Conservation (phyloP, 2,797 vertebrate genomes). For the Pygocentrus nattereri region DNA sequence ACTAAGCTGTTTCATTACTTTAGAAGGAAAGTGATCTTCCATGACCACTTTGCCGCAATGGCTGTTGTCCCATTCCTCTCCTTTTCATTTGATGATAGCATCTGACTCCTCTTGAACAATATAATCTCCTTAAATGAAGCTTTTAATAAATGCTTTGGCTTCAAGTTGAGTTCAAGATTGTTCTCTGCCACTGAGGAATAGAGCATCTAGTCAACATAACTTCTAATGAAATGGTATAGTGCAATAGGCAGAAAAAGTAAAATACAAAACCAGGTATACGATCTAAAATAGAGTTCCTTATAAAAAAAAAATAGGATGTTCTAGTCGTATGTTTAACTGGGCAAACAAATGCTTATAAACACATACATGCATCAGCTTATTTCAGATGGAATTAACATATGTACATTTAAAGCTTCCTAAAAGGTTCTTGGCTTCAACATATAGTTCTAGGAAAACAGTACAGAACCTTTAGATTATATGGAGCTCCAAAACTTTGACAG, state of each 20-base stretch:
- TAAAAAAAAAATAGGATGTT: too few species aligned
- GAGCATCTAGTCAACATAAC: background rate
- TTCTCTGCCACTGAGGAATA: background rate
- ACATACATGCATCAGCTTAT: background rate
- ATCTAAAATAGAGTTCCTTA: background rate
- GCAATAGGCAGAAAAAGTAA: background rate
- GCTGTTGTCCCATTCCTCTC: constrained; percentile 13
- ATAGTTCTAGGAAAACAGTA: background rate
- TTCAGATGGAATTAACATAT: constrained; percentile 36
- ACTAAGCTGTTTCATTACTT: constrained; percentile 35
- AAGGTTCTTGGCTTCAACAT: background rate
- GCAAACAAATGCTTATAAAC: background rate
- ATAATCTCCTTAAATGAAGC: background rate
- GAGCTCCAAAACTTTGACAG: background rate
- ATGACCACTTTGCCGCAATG: constrained; percentile 11
- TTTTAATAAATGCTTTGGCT: background rate
- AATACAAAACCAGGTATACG: background rate
- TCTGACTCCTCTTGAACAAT: background rate
- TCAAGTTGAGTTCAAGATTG: constrained; percentile 1
- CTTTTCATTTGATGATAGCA: constrained; percentile 28
- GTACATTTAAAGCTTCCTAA: background rate
- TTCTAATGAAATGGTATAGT: background rate
- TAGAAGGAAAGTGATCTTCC: constrained; percentile 15
- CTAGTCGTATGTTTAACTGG: background rate
- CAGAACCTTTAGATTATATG: background rate